These are phyloP conservation scores for Drosophila antonietae DNA, from an alignment of 2,888 invertebrate species.

Conservation along the genomic window DNA sequence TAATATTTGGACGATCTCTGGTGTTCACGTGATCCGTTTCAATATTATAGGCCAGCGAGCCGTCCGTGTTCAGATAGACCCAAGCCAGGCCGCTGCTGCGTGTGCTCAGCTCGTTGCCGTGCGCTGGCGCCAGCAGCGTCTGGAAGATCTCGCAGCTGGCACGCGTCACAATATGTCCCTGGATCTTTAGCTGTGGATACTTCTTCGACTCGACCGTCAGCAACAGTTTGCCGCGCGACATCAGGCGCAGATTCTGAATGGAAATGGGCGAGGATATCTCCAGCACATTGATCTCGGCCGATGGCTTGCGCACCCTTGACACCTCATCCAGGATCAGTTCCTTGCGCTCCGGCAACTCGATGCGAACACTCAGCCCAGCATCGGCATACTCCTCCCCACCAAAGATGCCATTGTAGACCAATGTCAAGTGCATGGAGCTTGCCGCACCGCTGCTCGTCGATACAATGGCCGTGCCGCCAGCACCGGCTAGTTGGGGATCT, in stretches of 20 bases:
- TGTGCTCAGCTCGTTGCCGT: slow-evolving; percentile 85
- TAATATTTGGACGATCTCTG: slow-evolving; percentile 88
- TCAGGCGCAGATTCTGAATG: slow-evolving; percentile 89
- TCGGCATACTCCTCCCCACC: slow-evolving; percentile 87
- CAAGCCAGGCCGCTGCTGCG: slow-evolving; percentile 90
- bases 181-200: slow-evolving; percentile 88
- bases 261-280: slow-evolving; percentile 92
- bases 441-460: slow-evolving; percentile 92
- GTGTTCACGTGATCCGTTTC: slow-evolving; percentile 88
- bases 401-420: slow-evolving; percentile 93
- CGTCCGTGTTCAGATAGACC: slow-evolving; percentile 91
- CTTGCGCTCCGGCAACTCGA: slow-evolving; percentile 90
- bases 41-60: slow-evolving; percentile 91
- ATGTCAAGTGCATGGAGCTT: slow-evolving; percentile 91
- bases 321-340: slow-evolving; percentile 90
- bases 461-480: slow-evolving; percentile 94
- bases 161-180: slow-evolving; percentile 90
- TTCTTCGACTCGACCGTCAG: slow-evolving; percentile 89
- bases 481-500: slow-evolving; percentile 87
- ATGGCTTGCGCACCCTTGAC: slow-evolving; percentile 89
- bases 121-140: slow-evolving; percentile 87
- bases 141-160: slow-evolving; percentile 93
- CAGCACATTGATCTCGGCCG: slow-evolving; percentile 90
- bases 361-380: slow-evolving; percentile 89
- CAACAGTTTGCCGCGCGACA: slow-evolving; percentile 91